Evolutionary conservation across 2,888 invertebrate species (phyloP).

Genomic region (Eristalis intricaria): DNA sequence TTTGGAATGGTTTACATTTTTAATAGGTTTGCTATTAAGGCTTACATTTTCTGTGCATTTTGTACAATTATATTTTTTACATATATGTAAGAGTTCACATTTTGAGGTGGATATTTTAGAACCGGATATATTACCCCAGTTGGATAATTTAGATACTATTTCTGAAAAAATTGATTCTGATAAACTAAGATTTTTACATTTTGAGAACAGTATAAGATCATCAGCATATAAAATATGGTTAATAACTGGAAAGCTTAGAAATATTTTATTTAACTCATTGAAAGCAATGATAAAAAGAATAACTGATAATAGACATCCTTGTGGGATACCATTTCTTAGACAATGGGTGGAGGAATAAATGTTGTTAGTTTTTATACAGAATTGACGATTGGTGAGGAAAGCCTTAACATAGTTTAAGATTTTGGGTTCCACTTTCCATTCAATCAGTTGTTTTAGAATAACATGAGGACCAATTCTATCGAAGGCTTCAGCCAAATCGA

Average conservation of each 20-base stretch:
- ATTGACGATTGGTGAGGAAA: slow-evolving; percentile 34
- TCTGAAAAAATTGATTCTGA: slow-evolving; percentile 16
- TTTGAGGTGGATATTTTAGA: slow-evolving; percentile 54
- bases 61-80: slow-evolving; percentile 32
- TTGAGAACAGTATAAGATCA: slow-evolving; percentile 48
- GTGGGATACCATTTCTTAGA: slow-evolving; percentile 19
- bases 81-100: slow-evolving; percentile 50
- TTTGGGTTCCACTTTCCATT: slow-evolving; percentile 38
- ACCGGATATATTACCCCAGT: slow-evolving; percentile 36
- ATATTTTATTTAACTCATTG: slow-evolving; percentile 41
- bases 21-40: not conserved
- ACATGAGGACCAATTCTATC: slow-evolving; percentile 21
- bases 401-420: slow-evolving; percentile 33
- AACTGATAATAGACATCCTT: slow-evolving; percentile 48
- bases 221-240: slow-evolving; percentile 52
- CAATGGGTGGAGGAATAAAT: slow-evolving; percentile 10
- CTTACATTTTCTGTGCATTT: slow-evolving; percentile 2
- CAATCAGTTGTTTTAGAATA: slow-evolving; percentile 13
- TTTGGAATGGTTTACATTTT: slow-evolving; percentile 6
- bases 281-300: slow-evolving; percentile 54
- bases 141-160: slow-evolving; percentile 17
- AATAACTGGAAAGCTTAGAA: slow-evolving; percentile 10
- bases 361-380: slow-evolving; percentile 36
- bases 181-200: slow-evolving; percentile 9
- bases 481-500: slow-evolving; percentile 4